These are phyloP conservation scores for Malurus splendens DNA, from an alignment of 2,797 vertebrate genomes.

Conservation along the genomic window DNA sequence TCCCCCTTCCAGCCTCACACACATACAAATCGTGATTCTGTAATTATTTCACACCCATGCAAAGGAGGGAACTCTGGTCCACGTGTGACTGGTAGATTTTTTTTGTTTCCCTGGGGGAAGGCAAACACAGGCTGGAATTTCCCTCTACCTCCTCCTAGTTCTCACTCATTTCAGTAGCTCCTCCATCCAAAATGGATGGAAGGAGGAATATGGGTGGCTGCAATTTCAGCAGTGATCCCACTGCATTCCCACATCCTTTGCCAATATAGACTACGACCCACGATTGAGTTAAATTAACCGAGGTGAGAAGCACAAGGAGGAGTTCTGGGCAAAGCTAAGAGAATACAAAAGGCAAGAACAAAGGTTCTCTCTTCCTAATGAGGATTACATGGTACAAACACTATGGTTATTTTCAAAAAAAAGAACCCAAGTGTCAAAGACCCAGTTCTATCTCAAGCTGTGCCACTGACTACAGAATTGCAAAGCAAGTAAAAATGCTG, in stretches of 20 bases:
- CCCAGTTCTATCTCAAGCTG: background rate
- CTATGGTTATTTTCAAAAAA: background rate
- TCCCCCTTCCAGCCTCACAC: background rate
- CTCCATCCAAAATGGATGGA: background rate
- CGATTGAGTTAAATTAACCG: background rate
- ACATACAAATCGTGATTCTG: background rate
- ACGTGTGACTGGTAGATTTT: background rate
- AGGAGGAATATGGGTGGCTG: background rate
- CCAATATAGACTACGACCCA: background rate
- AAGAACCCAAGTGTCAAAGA: background rate
- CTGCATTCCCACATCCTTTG: background rate
- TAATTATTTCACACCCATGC: background rate
- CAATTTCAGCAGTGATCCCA: background rate
- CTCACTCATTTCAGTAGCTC: background rate
- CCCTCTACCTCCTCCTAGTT: background rate
- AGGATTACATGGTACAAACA: background rate
- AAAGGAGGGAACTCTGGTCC: fast-evolving
- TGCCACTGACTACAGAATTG: background rate
- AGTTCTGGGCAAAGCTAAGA: background rate
- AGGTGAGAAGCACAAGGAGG: background rate
- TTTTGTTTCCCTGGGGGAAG: background rate
- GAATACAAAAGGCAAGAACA: background rate
- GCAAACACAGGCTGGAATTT: background rate
- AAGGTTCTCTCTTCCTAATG: background rate
- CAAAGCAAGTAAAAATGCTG: background rate